These are phyloP conservation scores for Incurvaria masculella DNA, from an alignment of 2,888 invertebrate genomes.

Conservation along the genomic window DNA sequence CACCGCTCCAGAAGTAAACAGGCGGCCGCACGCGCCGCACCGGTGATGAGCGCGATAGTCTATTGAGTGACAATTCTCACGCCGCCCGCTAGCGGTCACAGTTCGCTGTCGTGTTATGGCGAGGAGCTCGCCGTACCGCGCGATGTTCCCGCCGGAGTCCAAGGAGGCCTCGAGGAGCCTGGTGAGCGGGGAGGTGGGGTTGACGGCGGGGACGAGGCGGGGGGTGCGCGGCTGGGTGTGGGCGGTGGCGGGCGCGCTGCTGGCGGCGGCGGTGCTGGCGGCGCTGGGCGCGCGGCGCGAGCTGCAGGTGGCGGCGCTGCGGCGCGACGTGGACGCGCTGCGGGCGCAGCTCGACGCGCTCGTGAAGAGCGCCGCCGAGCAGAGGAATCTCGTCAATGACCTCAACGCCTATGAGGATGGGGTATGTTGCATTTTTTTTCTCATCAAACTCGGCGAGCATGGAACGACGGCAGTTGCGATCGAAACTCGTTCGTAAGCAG, in stretches of 20 bases:
- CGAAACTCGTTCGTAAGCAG: too few relatives aligned
- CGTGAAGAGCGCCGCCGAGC: constrained; percentile 32
- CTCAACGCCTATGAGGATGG: constrained; percentile 40
- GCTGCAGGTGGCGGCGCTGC: constrained; percentile 39
- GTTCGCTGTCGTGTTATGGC: constrained; percentile 30
- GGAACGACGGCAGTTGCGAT: too few relatives aligned
- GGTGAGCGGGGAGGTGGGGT: constrained; percentile 45
- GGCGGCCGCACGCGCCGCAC: constrained; percentile 18
- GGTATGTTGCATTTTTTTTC: constrained; percentile 40
- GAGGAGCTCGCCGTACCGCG: constrained; percentile 33
- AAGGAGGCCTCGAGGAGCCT: constrained; percentile 44
- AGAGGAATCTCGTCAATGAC: constrained; percentile 27
- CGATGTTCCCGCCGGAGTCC: constrained; percentile 34
- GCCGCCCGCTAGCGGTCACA: too few relatives aligned
- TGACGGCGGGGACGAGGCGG: constrained; percentile 29
- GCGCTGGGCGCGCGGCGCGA: constrained; percentile 34
- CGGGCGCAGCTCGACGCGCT: constrained; percentile 35
- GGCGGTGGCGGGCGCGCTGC: constrained; percentile 21
- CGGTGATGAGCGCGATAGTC: constrained; percentile 36
- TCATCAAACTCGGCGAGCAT: too few relatives aligned
- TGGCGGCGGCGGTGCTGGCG: constrained; percentile 24
- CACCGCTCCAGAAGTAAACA: constrained; percentile 20
- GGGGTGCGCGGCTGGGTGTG: constrained; percentile 24
- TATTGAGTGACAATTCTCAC: constrained; percentile 22
- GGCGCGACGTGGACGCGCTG: constrained; percentile 36